Percentiles rank a stretch among this genome's conserved stretches.
These are phyloP conservation scores for Ceratotherium simum DNA, from an alignment of 2,113 vertebrate genomes.

Conservation along the genomic window DNA sequence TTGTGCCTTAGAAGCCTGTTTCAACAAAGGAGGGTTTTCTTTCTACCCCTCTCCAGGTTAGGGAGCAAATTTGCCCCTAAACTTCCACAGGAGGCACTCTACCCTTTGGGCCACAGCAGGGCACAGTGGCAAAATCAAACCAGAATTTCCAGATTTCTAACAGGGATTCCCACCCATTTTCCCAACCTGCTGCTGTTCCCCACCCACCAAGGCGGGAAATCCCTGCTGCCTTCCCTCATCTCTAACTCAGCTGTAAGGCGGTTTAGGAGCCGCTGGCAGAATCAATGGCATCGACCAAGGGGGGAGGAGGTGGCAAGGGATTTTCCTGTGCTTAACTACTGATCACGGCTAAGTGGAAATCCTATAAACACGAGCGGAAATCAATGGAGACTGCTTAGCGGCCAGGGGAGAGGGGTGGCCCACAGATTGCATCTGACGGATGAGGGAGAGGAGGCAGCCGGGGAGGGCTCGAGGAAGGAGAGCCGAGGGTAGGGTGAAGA, in stretches of 20 bases:
- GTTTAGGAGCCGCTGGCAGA: constrained; percentile 84
- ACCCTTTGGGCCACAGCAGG: neutral
- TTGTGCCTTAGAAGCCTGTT: neutral
- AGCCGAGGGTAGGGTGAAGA: constrained; percentile 8
- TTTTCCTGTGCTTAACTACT: constrained; percentile 87
- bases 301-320: constrained; percentile 82
- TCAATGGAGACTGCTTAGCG: constrained; percentile 86
- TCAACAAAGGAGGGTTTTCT: neutral
- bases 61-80: constrained; percentile 21
- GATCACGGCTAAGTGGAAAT: constrained; percentile 88
- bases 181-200: constrained; percentile 27
- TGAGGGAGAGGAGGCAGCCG: constrained; percentile 66
- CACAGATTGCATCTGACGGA: constrained; percentile 83
- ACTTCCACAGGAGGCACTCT: neutral
- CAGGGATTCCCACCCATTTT: neutral
- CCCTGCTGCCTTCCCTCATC: constrained; percentile 75
- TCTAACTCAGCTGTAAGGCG: constrained; percentile 84
- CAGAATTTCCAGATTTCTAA: constrained; percentile 29
- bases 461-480: constrained; percentile 47
- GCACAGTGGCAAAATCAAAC: neutral
- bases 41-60: neutral
- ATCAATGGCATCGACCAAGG: constrained; percentile 86
- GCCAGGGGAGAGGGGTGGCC: constrained; percentile 84
- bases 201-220: constrained; percentile 70
- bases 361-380: constrained; percentile 88